Evolutionary conservation across 2,113 vertebrate genomes (phyloP).

Genomic region (Amblyornis subalaris): DNA sequence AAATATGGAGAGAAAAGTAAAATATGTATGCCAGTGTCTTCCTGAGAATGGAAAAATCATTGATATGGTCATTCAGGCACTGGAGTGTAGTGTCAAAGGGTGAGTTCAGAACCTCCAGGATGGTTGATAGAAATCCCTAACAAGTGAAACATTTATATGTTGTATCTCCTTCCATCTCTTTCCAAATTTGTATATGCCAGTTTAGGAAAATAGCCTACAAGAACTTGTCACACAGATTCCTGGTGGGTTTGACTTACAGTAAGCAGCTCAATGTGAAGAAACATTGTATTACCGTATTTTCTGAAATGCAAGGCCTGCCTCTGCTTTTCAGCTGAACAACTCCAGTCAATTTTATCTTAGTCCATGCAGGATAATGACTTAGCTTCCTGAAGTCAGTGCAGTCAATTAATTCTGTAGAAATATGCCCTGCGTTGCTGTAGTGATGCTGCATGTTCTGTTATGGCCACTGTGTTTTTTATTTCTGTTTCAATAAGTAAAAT

Average conservation of each 20-base stretch:
- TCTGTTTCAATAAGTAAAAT: neutral
- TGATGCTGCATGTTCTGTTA: neutral
- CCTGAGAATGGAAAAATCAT: neutral
- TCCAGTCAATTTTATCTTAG: neutral
- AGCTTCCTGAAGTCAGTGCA: neutral
- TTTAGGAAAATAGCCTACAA: neutral
- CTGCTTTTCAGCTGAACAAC: neutral
- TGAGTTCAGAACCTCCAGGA: neutral
- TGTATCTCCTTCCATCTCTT: neutral
- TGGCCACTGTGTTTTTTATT: neutral
- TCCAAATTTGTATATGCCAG: neutral
- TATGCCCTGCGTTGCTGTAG: neutral
- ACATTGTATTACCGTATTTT: neutral
- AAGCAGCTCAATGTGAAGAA: neutral
- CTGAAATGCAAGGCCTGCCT: neutral
- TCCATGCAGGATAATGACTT: neutral
- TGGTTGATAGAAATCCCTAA: neutral
- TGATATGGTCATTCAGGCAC: neutral
- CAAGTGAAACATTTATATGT: neutral
- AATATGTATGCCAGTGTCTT: neutral
- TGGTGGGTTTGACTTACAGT: neutral
- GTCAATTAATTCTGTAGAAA: neutral
- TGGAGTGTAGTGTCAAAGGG: neutral
- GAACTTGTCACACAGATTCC: neutral
- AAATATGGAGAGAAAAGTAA: neutral